Evolutionary conservation across 1,140 invertebrate species (phyloP), one percentile per base, ranked within the genome.

Genomic region (Drosophila lowei): DNA sequence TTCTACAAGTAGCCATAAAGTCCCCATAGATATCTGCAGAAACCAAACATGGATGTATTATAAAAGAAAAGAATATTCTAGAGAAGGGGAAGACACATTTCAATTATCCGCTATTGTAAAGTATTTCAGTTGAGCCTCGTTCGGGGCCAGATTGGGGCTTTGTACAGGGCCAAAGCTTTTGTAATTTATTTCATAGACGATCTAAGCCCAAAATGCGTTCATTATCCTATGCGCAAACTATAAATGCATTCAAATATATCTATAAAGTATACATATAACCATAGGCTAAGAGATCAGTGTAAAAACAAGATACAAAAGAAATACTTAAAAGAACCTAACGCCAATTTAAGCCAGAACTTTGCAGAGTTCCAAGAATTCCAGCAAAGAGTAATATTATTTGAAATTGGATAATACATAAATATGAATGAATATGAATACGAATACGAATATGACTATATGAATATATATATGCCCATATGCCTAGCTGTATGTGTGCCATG

Each of bases 121-220:
- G 64, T 81, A 85, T 70, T 74, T 70, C 57, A 64, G 72, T 80
- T 68, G 15, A 54, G 11, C 21, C 34, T 23, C 16, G 23, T 18
- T 25, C 60, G 30, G 55, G 61, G 25, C 57, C 21, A 44, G 25
- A 18, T 2, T 18, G 18, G 18, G 18, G n/a, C n/a, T n/a, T n/a
- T n/a, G n/a, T n/a, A n/a, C n/a, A 88, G 88, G 88, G 67, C 63
- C 79, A 65, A 68, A 70, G 83, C 83, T 88, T 88, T 88, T 88
- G 83, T 88, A 88, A 88, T 88, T 88, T 89, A 88, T 88, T 88
- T 88, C 83, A 70, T 88, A 88, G 71, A 66, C 57, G 30, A 88
- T 72, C 61, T 78, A 72, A 79, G 63, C 73, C 59, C 56, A 47
- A 59, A 50, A 77, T 48, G 16, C 43, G 58, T 34, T 50, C 21